These are phyloP conservation scores for Nephrocerus scutellatus DNA, from an alignment of 2,888 invertebrate species.

Conservation along the genomic window DNA sequence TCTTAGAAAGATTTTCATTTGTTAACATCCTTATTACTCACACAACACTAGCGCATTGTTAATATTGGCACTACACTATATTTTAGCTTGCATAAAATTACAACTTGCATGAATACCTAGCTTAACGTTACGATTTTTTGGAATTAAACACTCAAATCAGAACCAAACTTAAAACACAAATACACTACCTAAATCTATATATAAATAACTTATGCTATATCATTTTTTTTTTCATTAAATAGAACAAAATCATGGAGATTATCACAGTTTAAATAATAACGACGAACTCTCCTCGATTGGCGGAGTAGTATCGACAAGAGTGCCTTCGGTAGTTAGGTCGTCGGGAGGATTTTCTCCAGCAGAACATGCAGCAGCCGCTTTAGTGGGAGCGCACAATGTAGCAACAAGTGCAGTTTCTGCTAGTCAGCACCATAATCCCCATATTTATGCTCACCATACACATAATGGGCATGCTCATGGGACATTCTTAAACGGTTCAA, in stretches of 20 bases:
- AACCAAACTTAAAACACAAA: neutral
- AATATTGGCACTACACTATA: too few species aligned
- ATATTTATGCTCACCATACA: constrained; percentile 24
- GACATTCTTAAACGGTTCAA: constrained; percentile 22
- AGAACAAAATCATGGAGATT: constrained; percentile 27
- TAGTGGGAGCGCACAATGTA: constrained; percentile 32
- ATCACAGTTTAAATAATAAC: constrained; percentile 24
- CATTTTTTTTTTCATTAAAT: constrained; percentile 10
- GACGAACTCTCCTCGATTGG: constrained; percentile 24
- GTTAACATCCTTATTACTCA: too few species aligned
- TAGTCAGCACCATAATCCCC: constrained; percentile 25
- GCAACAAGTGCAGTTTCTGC: constrained; percentile 31
- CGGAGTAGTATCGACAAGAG: constrained; percentile 15
- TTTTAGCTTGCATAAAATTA: too few species aligned
- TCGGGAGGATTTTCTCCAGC: constrained; percentile 29
- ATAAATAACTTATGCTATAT: constrained; percentile 1
- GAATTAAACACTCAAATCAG: too few species aligned
- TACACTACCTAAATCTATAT: neutral
- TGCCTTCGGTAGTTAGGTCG: constrained; percentile 20
- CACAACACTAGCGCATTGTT: too few species aligned
- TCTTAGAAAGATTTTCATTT: too few species aligned
- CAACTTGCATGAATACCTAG: too few species aligned
- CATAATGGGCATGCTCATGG: constrained; percentile 24
- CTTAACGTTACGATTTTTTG: too few species aligned
- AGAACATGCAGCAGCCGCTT: constrained; percentile 35